phyloP scores from a whole-genome alignment of 1,140 invertebrate genomes.

The Oncopodura yosiiana region DNA sequence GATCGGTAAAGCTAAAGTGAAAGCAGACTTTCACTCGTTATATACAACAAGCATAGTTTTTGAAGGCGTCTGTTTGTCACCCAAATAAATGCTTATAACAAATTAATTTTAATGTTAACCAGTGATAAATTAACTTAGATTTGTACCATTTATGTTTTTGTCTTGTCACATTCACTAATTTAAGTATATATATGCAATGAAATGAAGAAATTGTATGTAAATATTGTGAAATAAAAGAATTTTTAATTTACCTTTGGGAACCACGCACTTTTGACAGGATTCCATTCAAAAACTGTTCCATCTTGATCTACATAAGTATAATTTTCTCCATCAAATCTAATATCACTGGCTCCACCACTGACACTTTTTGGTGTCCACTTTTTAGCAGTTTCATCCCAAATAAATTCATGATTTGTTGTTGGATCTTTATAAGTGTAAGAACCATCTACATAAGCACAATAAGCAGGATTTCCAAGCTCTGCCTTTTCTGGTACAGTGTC shows the following conservation, averaged over 20 bases:
- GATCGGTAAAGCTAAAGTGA: too few relatives aligned
- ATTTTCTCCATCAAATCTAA: constrained; percentile 48
- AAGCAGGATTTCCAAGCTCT: constrained; percentile 27
- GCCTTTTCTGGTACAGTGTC: constrained; percentile 15
- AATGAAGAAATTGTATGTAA: too few relatives aligned
- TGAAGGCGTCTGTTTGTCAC: too few relatives aligned
- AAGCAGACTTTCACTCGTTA: too few relatives aligned
- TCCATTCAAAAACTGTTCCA: constrained; percentile 85
- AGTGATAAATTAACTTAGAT: too few relatives aligned
- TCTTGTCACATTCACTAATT: too few relatives aligned
- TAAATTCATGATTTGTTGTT: constrained; percentile 13
- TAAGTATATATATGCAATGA: too few relatives aligned
- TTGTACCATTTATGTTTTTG: too few relatives aligned
- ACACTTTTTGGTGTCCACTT: constrained; percentile 20
- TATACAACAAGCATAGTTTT: too few relatives aligned
- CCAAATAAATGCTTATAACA: too few relatives aligned
- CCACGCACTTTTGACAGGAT: constrained; percentile 80
- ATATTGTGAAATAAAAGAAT: too few relatives aligned
- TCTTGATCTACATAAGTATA: constrained; percentile 71
- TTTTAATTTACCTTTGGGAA: constrained; percentile 79
- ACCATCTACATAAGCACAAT: constrained; percentile 30
- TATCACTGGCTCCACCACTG: constrained; percentile 7
- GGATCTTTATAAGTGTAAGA: constrained; percentile 34
- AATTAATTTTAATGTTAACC: too few relatives aligned
- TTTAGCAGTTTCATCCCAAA: constrained; percentile 27